These are phyloP conservation scores for Chironomus riparius DNA, from an alignment of 2,888 invertebrate genomes.

Conservation along the genomic window DNA sequence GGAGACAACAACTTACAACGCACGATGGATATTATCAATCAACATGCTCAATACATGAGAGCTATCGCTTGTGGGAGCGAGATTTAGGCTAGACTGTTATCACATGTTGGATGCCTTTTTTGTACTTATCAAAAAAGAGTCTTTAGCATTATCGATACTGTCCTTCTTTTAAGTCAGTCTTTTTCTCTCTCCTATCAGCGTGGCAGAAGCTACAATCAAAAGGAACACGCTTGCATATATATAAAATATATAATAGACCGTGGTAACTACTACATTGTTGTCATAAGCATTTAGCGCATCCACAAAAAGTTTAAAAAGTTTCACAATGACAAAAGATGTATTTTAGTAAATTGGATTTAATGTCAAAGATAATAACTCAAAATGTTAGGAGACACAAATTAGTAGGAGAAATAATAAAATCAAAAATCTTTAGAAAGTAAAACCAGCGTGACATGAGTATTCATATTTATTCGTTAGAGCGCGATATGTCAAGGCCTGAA, in stretches of 20 bases:
- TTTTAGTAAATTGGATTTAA: too few species aligned
- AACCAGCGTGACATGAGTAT: slow-evolving; percentile 19
- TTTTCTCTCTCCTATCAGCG: slow-evolving; percentile 46
- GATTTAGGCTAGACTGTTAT: slow-evolving; percentile 41
- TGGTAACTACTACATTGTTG: neutral
- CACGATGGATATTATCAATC: neutral
- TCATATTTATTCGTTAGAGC: neutral
- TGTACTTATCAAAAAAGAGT: slow-evolving; percentile 30
- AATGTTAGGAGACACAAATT: too few species aligned
- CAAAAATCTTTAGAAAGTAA: neutral
- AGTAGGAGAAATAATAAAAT: neutral
- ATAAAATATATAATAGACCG: neutral
- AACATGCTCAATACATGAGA: neutral
- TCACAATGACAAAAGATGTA: too few species aligned
- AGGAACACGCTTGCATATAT: neutral
- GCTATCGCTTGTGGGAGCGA: slow-evolving; percentile 41
- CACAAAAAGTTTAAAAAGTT: too few species aligned
- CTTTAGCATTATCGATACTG: neutral
- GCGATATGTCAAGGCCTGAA: slow-evolving; percentile 18
- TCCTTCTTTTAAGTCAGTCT: slow-evolving; percentile 39
- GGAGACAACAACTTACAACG: neutral
- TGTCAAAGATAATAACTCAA: too few species aligned
- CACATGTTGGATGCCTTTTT: slow-evolving; percentile 29
- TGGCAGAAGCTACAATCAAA: slow-evolving; percentile 39
- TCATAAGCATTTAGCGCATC: too few species aligned